Evolutionary conservation across 2,797 vertebrate genomes (phyloP), one percentile per base, ranked within the genome.

Genomic region (Tachyglossus aculeatus): DNA sequence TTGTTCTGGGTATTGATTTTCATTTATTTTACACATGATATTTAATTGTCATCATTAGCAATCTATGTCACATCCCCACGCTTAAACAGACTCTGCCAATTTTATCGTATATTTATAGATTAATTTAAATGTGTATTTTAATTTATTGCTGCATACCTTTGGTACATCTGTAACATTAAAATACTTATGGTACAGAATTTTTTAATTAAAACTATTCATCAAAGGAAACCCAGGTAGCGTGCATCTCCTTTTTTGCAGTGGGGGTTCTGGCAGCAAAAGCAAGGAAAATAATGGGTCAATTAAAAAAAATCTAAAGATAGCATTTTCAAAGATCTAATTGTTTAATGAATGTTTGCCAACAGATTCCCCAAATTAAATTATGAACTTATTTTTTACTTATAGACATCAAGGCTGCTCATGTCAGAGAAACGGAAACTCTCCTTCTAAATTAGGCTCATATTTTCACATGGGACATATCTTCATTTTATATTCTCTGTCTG

Each of bases 201-300:
- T 94, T 93, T 94, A 94, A 94, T 94, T 94, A 94, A 94, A 94
- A 93, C 93, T 93, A 94, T 94, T 94, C 89, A 94, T 94, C 93
- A 94, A 87, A 90, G 70, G 74, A 91, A 84, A 88, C 91, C 89
- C 93, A 94, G 93, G 93, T 94, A 94, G 86, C 72, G 67, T 86
- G 77, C 82, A 84, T 91, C 91, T 90, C 89, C 91, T 88, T 91
- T 88, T 91, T 92, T 92, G 88, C 88, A 67, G 90, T 92, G 91
- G 92, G 92, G 91, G 91, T 89, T 86, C 78, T 90, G 84, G 85
- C 87, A 92, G 88, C 80, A 85, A 83, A 89, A 90, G 87, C 76
- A 72, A 90, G 89, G 88, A 92, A 92, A 94, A 93, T 93, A 92
- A 92, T 94, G 89, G 91, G 89, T 91, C 90, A 93, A 93, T 93